phyloP scores from a whole-genome alignment of 1,140 invertebrate species.

The Rhagoletis pomonella region DNA sequence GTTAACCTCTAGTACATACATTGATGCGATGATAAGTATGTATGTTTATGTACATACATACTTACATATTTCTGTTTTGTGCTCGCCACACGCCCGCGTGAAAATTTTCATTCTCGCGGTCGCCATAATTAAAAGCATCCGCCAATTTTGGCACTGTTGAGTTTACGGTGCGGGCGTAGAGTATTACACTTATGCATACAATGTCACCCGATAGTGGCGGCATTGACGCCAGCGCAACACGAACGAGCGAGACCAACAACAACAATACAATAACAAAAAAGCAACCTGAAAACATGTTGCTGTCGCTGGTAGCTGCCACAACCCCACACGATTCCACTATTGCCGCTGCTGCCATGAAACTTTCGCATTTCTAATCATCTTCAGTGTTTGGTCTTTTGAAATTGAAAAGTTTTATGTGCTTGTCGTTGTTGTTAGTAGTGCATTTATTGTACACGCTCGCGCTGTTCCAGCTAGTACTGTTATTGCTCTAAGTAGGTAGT shows the following conservation, averaged over 20 bases:
- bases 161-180: constrained; percentile 41
- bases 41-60: no score
- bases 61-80: background rate
- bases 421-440: background rate
- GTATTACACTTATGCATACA: constrained; percentile 41
- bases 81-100: background rate
- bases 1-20: no score
- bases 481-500: background rate
- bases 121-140: constrained; percentile 48
- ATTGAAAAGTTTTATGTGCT: constrained; percentile 29
- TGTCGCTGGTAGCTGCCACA: background rate
- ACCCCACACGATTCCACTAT: background rate
- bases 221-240: background rate
- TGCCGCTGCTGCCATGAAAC: constrained; percentile 34
- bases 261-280: background rate
- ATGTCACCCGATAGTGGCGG: constrained; percentile 9
- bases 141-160: constrained; percentile 48
- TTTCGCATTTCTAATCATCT: constrained; percentile 50
- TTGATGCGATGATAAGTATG: no score
- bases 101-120: constrained; percentile 51
- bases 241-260: background rate
- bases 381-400: constrained; percentile 47
- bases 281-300: constrained; percentile 16
- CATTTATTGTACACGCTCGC: background rate
- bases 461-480: background rate